A percentile compares a stretch with the other conserved stretches of the same genome.
phyloP scores from a whole-genome alignment of 2,888 invertebrate genomes.

The Pemphredon lugubris region DNA sequence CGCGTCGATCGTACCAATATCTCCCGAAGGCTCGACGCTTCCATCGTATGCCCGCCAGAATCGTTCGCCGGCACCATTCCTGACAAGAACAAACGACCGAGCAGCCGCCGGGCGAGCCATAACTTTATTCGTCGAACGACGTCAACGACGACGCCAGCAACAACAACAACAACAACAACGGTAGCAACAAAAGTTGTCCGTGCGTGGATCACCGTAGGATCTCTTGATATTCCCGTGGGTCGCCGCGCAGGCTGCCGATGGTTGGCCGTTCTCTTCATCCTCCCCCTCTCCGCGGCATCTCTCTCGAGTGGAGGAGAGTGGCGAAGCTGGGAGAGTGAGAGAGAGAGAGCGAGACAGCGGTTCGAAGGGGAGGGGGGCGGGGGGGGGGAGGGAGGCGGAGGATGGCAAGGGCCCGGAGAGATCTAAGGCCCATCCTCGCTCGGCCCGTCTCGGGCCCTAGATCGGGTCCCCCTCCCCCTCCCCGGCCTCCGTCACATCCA shows the following conservation, averaged over 20 bases:
- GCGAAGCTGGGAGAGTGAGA: slow-evolving; percentile 19
- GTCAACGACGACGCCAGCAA: slow-evolving; percentile 52
- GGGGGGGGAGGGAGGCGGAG: slow-evolving; percentile 10
- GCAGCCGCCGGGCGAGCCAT: slow-evolving; percentile 54
- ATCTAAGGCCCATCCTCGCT: slow-evolving; percentile 75
- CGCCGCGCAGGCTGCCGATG: slow-evolving; percentile 75
- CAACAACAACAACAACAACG: slow-evolving; percentile 46
- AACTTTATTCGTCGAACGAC: slow-evolving; percentile 66
- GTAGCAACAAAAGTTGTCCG: slow-evolving; percentile 21
- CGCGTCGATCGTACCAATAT: slow-evolving; percentile 29
- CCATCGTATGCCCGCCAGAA: slow-evolving; percentile 21
- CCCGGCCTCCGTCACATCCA: slow-evolving; percentile 74
- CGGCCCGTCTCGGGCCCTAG: slow-evolving; percentile 60
- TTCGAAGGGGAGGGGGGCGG: slow-evolving; percentile 29
- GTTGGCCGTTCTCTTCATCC: slow-evolving; percentile 58
- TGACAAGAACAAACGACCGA: slow-evolving; percentile 46
- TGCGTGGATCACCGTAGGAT: slow-evolving; percentile 63
- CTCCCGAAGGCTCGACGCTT: slow-evolving; percentile 1
- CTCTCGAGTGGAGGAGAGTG: slow-evolving; percentile 27
- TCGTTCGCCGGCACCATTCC: slow-evolving; percentile 3
- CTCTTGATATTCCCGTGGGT: slow-evolving; percentile 75
- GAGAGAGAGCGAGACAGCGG: slow-evolving; percentile 39
- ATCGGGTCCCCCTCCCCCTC: too few relatives aligned
- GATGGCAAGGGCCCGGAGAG: slow-evolving; percentile 62
- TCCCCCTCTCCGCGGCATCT: slow-evolving; percentile 21